Evolutionary conservation across 2,888 invertebrate species (phyloP).

Genomic region (Melikaiella ostensackeni): DNA sequence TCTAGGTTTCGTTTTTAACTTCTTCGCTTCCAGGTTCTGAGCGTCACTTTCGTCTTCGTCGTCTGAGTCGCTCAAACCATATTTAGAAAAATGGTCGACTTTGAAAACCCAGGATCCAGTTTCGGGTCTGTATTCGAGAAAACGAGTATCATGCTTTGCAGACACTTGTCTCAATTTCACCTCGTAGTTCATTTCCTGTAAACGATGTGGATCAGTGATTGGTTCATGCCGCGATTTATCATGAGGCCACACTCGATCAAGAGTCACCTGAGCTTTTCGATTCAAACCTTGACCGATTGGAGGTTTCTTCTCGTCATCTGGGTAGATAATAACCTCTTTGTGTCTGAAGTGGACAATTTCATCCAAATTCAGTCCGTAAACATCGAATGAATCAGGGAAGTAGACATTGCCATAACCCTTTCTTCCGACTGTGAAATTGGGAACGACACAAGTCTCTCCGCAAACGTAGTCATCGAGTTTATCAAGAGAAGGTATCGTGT

Average conservation of each 20-base stretch:
- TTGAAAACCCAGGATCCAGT: conserved; percentile 99
- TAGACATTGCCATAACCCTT: conserved; percentile 94
- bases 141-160: conserved; percentile 91
- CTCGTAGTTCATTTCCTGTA: conserved; percentile 90
- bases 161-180: conserved; percentile 90
- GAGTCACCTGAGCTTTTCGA: conserved; percentile 92
- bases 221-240: conserved; percentile 89
- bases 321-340: conserved; percentile 97
- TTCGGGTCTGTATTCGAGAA: conserved; percentile 95
- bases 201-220: conserved; percentile 88
- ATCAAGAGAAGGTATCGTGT: conserved; percentile 91
- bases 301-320: conserved; percentile 93
- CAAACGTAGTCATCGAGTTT: conserved; percentile 86
- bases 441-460: conserved; percentile 88
- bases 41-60: conserved; percentile 84
- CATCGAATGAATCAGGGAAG: conserved; percentile 89
- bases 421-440: conserved; percentile 92
- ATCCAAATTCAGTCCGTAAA: conserved; percentile 91
- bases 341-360: conserved; percentile 93
- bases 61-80: conserved; percentile 92
- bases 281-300: conserved; percentile 92
- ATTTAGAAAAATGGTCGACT: conserved; percentile 96
- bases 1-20: conserved; percentile 40
- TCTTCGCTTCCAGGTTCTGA: conserved; percentile 63
- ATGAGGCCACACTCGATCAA: conserved; percentile 96